These are phyloP conservation scores for Neoascia interrupta DNA, from an alignment of 2,888 invertebrate genomes.

Conservation along the genomic window DNA sequence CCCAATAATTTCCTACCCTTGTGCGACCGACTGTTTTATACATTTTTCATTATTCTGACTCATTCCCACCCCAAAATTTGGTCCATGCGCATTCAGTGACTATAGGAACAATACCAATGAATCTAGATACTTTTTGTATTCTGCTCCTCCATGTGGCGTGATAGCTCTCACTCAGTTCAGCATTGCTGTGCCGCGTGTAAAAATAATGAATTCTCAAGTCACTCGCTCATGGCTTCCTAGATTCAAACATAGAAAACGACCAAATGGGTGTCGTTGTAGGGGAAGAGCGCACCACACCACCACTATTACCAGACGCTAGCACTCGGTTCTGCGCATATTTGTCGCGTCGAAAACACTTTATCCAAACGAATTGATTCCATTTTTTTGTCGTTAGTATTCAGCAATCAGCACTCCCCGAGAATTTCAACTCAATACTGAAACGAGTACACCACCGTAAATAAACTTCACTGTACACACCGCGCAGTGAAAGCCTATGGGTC, in stretches of 20 bases:
- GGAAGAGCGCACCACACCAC: conserved; percentile 31
- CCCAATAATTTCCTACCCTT: too few relatives aligned
- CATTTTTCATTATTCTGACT: too few relatives aligned
- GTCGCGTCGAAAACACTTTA: conserved; percentile 54
- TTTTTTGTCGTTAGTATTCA: conserved; percentile 63
- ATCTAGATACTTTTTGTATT: too few relatives aligned
- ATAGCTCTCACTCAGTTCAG: background rate
- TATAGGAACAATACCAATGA: background rate
- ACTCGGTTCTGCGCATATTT: conserved; percentile 46
- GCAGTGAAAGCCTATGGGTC: conserved; percentile 46
- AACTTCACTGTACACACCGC: background rate
- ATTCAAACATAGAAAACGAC: conserved; percentile 17
- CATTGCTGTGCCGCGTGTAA: background rate
- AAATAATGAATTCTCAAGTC: background rate
- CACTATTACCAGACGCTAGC: background rate
- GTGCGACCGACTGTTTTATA: too few relatives aligned
- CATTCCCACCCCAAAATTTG: background rate
- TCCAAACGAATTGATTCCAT: conserved; percentile 40
- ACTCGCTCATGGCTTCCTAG: conserved; percentile 1
- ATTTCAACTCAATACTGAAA: conserved; percentile 44
- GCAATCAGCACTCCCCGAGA: conserved; percentile 54
- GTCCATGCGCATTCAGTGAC: conserved; percentile 2
- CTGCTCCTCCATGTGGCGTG: background rate
- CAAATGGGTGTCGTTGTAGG: conserved; percentile 12
- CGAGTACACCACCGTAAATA: conserved; percentile 24